phyloP scores from a whole-genome alignment of 2,888 invertebrate species.

The Archaeoteleia sp. region DNA sequence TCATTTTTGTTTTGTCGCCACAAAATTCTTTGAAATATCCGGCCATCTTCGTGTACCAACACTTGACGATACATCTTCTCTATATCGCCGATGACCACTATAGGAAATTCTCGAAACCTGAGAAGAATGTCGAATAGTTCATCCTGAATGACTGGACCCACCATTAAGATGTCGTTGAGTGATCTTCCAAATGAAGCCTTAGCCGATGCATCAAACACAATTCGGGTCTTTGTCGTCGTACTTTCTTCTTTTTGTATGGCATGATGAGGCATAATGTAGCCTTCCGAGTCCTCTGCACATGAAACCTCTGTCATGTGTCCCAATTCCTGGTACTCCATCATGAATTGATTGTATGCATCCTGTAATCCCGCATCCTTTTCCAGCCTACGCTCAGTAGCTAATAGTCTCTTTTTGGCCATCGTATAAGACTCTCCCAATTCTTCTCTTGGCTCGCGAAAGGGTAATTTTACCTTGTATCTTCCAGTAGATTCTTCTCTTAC shows the following conservation, averaged over 20 bases:
- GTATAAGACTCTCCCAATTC: neutral
- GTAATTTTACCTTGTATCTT: conserved; percentile 15
- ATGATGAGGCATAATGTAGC: conserved; percentile 1
- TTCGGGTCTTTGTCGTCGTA: neutral
- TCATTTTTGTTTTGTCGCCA: too few relatives aligned
- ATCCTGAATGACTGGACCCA: conserved; percentile 19
- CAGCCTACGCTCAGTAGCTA: neutral
- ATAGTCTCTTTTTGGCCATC: conserved; percentile 2
- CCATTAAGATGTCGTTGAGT: conserved; percentile 16
- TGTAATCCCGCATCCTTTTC: neutral
- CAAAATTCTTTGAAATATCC: too few relatives aligned
- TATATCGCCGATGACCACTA: conserved; percentile 10
- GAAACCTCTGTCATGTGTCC: conserved; percentile 1
- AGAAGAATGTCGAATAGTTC: conserved; percentile 1
- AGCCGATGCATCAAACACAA: conserved; percentile 18
- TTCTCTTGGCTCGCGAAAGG: conserved; percentile 14
- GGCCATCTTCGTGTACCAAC: conserved; percentile 4
- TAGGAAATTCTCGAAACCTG: neutral
- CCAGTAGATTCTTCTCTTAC: conserved; percentile 2
- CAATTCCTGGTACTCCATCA: neutral
- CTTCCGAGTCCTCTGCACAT: neutral
- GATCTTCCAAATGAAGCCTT: conserved; percentile 15
- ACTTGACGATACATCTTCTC: conserved; percentile 24
- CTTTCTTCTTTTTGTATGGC: neutral
- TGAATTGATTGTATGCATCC: neutral